These are phyloP conservation scores for Sylvia atricapilla DNA, from an alignment of 2,113 vertebrate species.

Conservation along the genomic window DNA sequence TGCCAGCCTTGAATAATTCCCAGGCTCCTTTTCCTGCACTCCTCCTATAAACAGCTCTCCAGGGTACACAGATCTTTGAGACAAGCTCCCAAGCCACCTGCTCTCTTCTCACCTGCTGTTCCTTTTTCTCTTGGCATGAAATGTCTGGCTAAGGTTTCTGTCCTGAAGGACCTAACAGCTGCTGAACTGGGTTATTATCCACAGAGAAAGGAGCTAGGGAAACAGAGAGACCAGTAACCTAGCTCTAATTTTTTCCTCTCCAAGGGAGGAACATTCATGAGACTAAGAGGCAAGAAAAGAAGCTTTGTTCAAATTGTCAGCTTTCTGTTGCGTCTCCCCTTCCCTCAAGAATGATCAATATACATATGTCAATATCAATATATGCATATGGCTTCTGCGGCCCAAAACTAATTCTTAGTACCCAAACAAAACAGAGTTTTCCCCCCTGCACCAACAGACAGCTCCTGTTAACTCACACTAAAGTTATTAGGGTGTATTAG, in stretches of 20 bases:
- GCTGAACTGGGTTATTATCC: not conserved
- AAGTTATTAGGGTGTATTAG: not conserved
- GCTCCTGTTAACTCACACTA: not conserved
- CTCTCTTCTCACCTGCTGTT: conserved; percentile 15
- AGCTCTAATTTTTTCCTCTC: not conserved
- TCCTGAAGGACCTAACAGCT: not conserved
- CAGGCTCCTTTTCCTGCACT: not conserved
- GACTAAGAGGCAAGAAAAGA: not conserved
- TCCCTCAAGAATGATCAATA: not conserved
- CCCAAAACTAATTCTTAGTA: not conserved
- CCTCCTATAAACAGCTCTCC: not conserved
- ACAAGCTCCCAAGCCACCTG: not conserved
- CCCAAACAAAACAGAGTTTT: not conserved
- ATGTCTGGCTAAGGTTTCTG: not conserved
- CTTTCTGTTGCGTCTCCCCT: not conserved
- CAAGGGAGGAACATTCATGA: not conserved
- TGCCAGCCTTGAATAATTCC: not conserved
- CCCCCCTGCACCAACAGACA: not conserved
- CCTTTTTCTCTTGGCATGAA: not conserved
- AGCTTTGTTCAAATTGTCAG: not conserved
- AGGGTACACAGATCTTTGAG: not conserved
- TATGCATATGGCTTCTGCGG: not conserved
- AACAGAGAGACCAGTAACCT: not conserved
- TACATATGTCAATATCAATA: no score
- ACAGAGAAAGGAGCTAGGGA: not conserved